These are phyloP conservation scores for Muschampia plurimacula DNA, from an alignment of 2,888 invertebrate genomes.

Conservation along the genomic window DNA sequence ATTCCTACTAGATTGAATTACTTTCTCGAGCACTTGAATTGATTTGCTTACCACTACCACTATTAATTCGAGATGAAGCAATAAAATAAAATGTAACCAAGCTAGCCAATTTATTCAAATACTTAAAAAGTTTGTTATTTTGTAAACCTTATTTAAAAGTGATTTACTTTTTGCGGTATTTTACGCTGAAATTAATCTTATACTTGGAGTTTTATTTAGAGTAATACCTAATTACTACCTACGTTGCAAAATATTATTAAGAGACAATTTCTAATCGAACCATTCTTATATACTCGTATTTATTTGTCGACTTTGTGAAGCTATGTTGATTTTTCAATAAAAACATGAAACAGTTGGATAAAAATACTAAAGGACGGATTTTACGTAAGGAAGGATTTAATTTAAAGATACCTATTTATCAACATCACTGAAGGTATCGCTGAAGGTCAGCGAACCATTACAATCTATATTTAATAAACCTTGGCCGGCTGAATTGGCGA, in stretches of 20 bases:
- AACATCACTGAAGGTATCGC: constrained; percentile 8
- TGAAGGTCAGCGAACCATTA: constrained; percentile 24
- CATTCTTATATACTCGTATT: not conserved
- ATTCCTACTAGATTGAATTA: not conserved
- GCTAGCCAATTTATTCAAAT: not conserved
- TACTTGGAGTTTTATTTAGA: not conserved
- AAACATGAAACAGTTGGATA: not conserved
- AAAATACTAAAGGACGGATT: not conserved
- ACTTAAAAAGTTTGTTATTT: not conserved
- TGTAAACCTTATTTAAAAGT: not conserved
- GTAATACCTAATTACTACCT: not conserved
- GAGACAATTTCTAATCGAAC: not conserved
- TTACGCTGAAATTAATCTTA: not conserved
- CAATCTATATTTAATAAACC: constrained; percentile 18
- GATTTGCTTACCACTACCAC: constrained; percentile 3
- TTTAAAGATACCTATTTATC: not conserved
- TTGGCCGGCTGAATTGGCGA: constrained; percentile 1
- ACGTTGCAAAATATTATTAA: not conserved
- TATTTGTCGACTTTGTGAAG: not conserved
- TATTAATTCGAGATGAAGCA: constrained; percentile 5
- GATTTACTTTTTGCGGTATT: constrained; percentile 10
- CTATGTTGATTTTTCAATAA: not conserved
- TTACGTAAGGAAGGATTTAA: not conserved
- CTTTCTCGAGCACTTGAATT: constrained; percentile 5
- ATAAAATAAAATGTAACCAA: not conserved